Evolutionary conservation across 2,888 invertebrate species (phyloP).

Genomic region (Ophion ellenae): DNA sequence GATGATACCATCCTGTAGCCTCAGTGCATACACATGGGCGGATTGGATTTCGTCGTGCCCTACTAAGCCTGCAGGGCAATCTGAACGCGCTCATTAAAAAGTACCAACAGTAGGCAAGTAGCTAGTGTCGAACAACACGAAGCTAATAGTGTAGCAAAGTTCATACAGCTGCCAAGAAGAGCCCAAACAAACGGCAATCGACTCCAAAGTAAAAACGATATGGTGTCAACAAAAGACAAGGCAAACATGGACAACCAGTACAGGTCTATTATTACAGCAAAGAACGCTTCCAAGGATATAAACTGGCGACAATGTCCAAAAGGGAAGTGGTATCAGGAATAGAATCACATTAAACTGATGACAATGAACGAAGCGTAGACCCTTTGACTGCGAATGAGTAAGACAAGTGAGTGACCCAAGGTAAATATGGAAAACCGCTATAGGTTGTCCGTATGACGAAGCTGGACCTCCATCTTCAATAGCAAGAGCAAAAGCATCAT

Average conservation of each 20-base stretch:
- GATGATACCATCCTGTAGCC: not conserved
- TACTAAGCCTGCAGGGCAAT: not conserved
- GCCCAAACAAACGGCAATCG: not conserved
- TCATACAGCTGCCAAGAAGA: not conserved
- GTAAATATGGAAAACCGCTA: not conserved
- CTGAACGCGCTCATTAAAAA: not conserved
- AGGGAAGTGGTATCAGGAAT: too few relatives aligned
- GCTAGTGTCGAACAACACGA: not conserved
- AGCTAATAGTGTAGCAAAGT: not conserved
- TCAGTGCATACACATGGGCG: slow-evolving; percentile 29
- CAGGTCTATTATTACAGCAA: too few relatives aligned
- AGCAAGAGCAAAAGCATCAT: not conserved
- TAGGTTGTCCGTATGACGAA: not conserved
- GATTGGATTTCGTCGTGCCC: not conserved
- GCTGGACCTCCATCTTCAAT: not conserved
- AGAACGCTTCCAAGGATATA: too few relatives aligned
- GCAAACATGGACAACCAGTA: not conserved
- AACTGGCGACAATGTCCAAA: too few relatives aligned
- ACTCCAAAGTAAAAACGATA: not conserved
- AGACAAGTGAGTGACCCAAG: not conserved
- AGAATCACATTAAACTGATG: not conserved
- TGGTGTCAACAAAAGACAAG: not conserved
- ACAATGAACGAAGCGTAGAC: not conserved
- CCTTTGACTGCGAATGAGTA: not conserved
- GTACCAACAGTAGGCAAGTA: not conserved